A percentile compares a stretch with the other conserved stretches of the same genome.
phyloP scores from a whole-genome alignment of 2,797 vertebrate genomes.

The Melanotaenia trifasciata region DNA sequence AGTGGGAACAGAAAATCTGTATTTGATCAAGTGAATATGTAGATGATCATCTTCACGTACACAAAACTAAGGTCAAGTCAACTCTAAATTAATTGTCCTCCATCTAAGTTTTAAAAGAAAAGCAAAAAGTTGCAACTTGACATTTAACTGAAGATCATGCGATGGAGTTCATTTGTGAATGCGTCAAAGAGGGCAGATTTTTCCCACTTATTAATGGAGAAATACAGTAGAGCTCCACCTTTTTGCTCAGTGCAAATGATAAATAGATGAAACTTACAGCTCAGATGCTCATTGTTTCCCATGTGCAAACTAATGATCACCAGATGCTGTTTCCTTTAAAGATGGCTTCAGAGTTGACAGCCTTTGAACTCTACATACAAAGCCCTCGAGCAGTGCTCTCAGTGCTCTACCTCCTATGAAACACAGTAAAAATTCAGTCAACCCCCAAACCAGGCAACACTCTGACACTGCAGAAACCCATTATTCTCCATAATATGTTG shows the following conservation, averaged over 20 bases:
- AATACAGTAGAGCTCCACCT: neutral
- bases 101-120: neutral
- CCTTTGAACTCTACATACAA: constrained; percentile 38
- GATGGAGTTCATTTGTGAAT: neutral
- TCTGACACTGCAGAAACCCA: constrained; percentile 28
- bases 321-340: constrained; percentile 31
- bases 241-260: constrained; percentile 12
- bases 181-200: neutral
- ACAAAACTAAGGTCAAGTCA: neutral
- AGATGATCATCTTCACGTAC: neutral
- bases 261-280: constrained; percentile 13
- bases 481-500: constrained; percentile 45
- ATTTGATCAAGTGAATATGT: neutral
- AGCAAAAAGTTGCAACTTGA: neutral
- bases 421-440: constrained; percentile 30
- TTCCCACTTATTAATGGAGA: neutral
- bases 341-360: constrained; percentile 23
- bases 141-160: neutral
- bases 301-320: constrained; percentile 25
- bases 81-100: neutral
- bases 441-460: constrained; percentile 25
- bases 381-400: constrained; percentile 10
- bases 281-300: constrained; percentile 12
- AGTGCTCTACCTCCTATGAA: constrained; percentile 9
- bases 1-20: neutral